Conservation (phyloP, 2,113 vertebrate genomes). For the Hyla sarda region DNA sequence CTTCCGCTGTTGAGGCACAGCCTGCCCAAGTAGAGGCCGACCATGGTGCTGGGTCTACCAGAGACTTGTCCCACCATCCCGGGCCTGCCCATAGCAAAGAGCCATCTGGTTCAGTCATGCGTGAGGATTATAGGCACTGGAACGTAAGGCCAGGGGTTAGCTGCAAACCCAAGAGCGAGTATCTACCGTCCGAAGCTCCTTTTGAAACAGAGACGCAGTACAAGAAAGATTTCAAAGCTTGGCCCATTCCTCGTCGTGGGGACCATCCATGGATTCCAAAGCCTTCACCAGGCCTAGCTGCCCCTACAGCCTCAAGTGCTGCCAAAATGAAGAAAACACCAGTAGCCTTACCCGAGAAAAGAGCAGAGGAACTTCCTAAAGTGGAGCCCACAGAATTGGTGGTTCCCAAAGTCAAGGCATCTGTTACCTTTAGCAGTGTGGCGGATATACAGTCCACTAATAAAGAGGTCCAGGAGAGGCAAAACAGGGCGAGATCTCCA, state of each 20-base stretch:
- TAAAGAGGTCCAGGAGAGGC: slow-evolving; percentile 17
- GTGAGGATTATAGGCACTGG: slow-evolving; percentile 94
- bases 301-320: slow-evolving; percentile 53
- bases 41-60: not conserved
- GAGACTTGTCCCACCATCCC: slow-evolving; percentile 49
- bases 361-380: not conserved
- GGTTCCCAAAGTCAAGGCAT: slow-evolving; percentile 40
- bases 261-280: slow-evolving; percentile 97
- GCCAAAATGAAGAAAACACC: slow-evolving; percentile 49
- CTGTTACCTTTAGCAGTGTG: slow-evolving; percentile 36
- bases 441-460: not conserved
- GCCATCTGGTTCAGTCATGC: slow-evolving; percentile 84
- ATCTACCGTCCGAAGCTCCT: slow-evolving; percentile 88
- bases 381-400: slow-evolving; percentile 14
- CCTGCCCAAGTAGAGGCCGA: slow-evolving; percentile 71
- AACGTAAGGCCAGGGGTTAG: slow-evolving; percentile 86
- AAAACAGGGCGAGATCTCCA: slow-evolving; percentile 46
- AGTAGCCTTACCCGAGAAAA: slow-evolving; percentile 31
- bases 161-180: slow-evolving; percentile 91
- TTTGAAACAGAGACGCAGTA: slow-evolving; percentile 94
- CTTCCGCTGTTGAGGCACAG: slow-evolving; percentile 82
- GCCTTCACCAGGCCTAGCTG: slow-evolving; percentile 64
- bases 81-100: not conserved
- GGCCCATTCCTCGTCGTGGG: slow-evolving; percentile 88
- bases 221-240: slow-evolving; percentile 95